Conservation (phyloP, 2,797 vertebrate species). For the Tiaroga cobitis region DNA sequence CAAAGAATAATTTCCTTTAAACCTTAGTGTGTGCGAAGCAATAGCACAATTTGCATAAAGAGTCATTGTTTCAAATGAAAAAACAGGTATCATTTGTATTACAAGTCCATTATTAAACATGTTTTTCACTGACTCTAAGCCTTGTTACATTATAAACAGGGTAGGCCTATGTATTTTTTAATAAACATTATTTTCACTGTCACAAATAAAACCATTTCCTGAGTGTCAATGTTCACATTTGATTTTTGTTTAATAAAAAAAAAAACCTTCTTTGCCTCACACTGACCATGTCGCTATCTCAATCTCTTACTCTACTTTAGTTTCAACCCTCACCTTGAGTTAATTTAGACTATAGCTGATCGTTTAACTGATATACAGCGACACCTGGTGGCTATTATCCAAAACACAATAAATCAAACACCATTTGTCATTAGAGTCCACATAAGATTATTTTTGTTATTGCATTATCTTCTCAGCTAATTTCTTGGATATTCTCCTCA, state of each 20-base stretch:
- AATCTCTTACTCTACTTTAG: background rate
- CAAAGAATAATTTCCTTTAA: background rate
- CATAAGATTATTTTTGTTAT: background rate
- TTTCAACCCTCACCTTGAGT: background rate
- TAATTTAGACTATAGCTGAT: background rate
- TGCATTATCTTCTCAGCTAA: constrained; percentile 1
- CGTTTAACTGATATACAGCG: background rate
- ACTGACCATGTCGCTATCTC: background rate
- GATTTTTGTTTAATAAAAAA: background rate
- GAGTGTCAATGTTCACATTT: background rate
- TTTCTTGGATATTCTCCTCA: constrained; percentile 60
- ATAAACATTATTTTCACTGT: too few species aligned
- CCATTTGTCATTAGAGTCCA: background rate
- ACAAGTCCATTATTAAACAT: background rate
- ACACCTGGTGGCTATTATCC: background rate
- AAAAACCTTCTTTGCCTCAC: background rate
- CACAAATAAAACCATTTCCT: too few species aligned
- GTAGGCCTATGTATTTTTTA: too few species aligned
- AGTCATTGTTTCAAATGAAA: background rate
- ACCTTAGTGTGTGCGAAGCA: background rate
- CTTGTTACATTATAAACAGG: too few species aligned
- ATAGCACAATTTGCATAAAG: background rate
- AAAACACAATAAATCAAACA: background rate
- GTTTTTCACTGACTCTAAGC: too few species aligned
- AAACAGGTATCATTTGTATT: background rate